Evolutionary conservation across 2,797 vertebrate genomes (phyloP), one percentile per base, ranked within the genome.

Genomic region (Tadarida brasiliensis): DNA sequence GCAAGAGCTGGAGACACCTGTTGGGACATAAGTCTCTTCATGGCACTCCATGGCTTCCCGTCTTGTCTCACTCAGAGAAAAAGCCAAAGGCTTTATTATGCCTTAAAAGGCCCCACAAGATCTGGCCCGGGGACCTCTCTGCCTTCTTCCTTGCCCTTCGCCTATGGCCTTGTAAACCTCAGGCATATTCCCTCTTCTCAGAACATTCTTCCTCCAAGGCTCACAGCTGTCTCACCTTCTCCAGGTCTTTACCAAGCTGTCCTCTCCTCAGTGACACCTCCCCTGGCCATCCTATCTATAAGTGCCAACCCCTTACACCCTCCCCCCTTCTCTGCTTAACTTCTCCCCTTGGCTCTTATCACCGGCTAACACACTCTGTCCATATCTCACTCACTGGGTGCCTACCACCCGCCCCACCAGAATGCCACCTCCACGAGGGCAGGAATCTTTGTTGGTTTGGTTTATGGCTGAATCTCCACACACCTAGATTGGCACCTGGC

Each of bases 301-400:
- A 0, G 14, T 24, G 35, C 20, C 61, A 1, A 47, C 20, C 57
- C 24, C 35, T 51, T 15, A 6, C 5, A 8, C 39, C 22, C 12
- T 24, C 47, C 3, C 1, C 24, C 0, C 17, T 5, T 35, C 63
- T 73, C 49, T 0, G 7, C 71, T 65, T 17, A 4, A 14, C 12
- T 5, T 51, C 30, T 20, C 61, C 35, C 73, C 49, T 54, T 44
- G 17, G 49, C n/a, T 2, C 56, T 39, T 5, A 10, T 16, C 51
- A 22, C 33, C 0, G 3, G 8, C 82, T 11, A 19, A 63, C 28
- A 56, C 0, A 1, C 19, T 11, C 0, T 7, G 57, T 2, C 2
- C n/a, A 59, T 61, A 10, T 68, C 65, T 54, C 9, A 16, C 44
- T 59, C 11, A 2, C 1, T 22, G 24, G 33, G 39, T 4, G 33